Evolutionary conservation across 1,140 invertebrate species (phyloP), one percentile per base, ranked within the genome.

Genomic region (Homalodisca vitripennis): DNA sequence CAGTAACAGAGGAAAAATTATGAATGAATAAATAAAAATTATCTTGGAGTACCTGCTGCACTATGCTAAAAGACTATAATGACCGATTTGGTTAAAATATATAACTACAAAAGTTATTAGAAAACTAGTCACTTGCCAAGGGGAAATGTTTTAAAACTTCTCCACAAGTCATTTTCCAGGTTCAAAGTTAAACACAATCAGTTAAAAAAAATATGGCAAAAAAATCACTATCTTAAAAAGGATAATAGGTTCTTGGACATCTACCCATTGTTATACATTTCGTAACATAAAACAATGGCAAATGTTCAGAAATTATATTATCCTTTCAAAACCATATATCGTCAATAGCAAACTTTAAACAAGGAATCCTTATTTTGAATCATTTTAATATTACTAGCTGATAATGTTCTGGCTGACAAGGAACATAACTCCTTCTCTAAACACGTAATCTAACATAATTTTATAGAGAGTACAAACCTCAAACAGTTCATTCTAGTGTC

Each of bases 401-500:
- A 41, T 17, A 41, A 10, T 41, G 34, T 17, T 41, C 17, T 10
- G 34, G 6, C 6, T 41, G 6, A 10, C 6, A 6, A 41, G 34
- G n/a, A n/a, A 41, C n/a, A 41, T 41, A 41, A 41, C 17, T 41
- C 17, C 34, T 10, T 10, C 34, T 10, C 6, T 10, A 41, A 10
- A 41, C 34, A n/a, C n/a, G n/a, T 10, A 41, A 41, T 41, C 34
- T 10, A 41, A n/a, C n/a, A 17, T 41, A 10, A 17, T n/a, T 17
- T 10, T 10, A 41, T 6, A 10, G 17, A 41, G 17, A 41, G 17
- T 41, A 72, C 63, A 69, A 66, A 69, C 51, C 55, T 67, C 57
- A 24, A 72, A 66, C 26, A 69, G 14, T 26, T 66, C 20, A 64
- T 30, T 66, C 48, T n/a, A n/a, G 32, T 31, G 29, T 57, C 67